Evolutionary conservation across 2,113 vertebrate genomes (phyloP).

Genomic region (Pteruthius melanotis): DNA sequence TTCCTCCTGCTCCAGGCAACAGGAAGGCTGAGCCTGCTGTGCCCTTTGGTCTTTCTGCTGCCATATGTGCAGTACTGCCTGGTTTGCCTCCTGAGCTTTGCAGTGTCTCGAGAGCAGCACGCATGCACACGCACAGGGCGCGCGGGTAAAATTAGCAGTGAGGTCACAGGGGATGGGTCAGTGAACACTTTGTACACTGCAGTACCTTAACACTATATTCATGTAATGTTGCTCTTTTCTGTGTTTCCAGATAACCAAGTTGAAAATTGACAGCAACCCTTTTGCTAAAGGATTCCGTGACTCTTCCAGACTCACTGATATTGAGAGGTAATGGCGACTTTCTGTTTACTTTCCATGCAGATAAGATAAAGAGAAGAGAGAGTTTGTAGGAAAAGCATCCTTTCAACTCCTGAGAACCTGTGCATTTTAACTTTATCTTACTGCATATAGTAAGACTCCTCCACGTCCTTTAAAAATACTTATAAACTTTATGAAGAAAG

Average conservation of each 20-base stretch:
- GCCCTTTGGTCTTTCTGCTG: neutral
- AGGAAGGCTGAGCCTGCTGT: neutral
- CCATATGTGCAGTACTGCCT: fast-evolving
- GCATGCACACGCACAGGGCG: neutral
- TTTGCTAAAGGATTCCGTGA: constrained; percentile 99
- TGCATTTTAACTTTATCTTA: constrained; percentile 24
- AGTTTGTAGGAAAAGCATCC: constrained; percentile 58
- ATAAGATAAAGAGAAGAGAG: constrained; percentile 69
- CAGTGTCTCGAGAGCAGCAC: neutral
- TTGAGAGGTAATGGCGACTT: constrained; percentile 95
- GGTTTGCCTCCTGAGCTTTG: neutral
- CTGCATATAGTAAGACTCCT: neutral
- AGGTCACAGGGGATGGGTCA: neutral
- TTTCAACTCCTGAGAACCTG: constrained; percentile 32
- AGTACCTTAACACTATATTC: neutral
- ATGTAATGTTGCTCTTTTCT: constrained; percentile 27
- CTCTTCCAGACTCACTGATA: constrained; percentile 97
- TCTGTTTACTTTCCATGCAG: constrained; percentile 69
- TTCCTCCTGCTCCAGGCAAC: neutral
- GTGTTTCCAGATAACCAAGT: constrained; percentile 91
- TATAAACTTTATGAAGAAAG: neutral
- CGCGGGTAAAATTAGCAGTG: neutral
- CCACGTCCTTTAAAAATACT: constrained; percentile 29
- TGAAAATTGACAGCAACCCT: constrained; percentile 99
- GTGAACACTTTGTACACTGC: neutral